Percentiles rank a stretch among this genome's conserved stretches.
Evolutionary conservation across 2,888 invertebrate genomes (phyloP).

Genomic region (Amphiduros pacificus): DNA sequence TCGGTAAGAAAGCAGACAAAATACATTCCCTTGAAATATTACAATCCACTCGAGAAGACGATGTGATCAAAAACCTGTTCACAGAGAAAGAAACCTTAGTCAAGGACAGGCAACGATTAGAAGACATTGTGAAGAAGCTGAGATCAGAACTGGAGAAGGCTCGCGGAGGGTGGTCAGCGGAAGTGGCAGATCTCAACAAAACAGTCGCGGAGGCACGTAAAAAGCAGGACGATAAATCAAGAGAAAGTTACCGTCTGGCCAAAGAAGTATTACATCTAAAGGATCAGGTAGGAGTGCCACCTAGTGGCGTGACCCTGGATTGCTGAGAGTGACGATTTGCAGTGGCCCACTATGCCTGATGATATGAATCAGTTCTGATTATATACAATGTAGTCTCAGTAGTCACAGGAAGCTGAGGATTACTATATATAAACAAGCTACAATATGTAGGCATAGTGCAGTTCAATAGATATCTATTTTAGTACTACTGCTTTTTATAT

Average conservation of each 20-base stretch:
- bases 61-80: slow-evolving; percentile 39
- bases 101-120: slow-evolving; percentile 45
- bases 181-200: slow-evolving; percentile 41
- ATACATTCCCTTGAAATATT: slow-evolving; percentile 11
- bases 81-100: slow-evolving; percentile 48
- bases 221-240: slow-evolving; percentile 30
- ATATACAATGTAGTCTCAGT: too few relatives aligned
- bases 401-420: too few relatives aligned
- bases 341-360: too few relatives aligned
- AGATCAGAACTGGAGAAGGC: slow-evolving; percentile 40
- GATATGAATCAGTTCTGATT: too few relatives aligned
- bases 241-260: slow-evolving; percentile 24
- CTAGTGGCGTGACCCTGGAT: neutral
- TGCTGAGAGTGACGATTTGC: neutral
- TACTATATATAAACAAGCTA: too few relatives aligned
- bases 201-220: slow-evolving; percentile 38
- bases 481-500: too few relatives aligned
- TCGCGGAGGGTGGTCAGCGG: slow-evolving; percentile 32
- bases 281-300: slow-evolving; percentile 13
- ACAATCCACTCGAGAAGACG: slow-evolving; percentile 10
- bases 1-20: slow-evolving; percentile 7
- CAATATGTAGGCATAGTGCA: too few relatives aligned
- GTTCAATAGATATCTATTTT: too few relatives aligned
- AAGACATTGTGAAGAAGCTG: slow-evolving; percentile 37
- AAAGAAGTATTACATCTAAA: slow-evolving; percentile 32